A percentile compares a stretch with the other conserved stretches of the same genome.
Conservation (phyloP, 1,140 invertebrate species). For the Archivesica marissinica region DNA sequence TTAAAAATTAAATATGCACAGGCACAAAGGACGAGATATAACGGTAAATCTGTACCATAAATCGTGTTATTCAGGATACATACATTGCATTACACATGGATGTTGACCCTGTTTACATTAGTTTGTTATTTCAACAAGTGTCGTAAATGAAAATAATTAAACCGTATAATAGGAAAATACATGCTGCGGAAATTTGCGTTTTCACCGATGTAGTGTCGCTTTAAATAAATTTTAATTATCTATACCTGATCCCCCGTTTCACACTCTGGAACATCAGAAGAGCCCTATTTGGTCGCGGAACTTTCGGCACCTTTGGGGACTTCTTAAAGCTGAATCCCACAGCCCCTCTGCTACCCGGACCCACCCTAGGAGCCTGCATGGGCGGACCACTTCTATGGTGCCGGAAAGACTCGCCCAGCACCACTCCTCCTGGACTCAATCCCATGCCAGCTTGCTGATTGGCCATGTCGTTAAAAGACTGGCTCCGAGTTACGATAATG, state of each 20-base stretch:
- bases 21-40: no score
- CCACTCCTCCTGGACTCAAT: conserved; percentile 65
- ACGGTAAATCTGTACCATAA: no score
- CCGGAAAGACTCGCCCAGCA: conserved; percentile 76
- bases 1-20: no score
- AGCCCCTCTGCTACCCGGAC: conserved; percentile 38
- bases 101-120: no score
- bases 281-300: conserved; percentile 82
- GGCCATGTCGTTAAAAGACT: conserved; percentile 79
- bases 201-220: no score
- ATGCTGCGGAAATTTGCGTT: no score
- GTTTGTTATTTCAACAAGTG: no score
- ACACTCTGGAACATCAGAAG: conserved; percentile 83
- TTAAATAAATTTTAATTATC: no score
- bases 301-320: conserved; percentile 82
- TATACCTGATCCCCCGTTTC: conserved; percentile 81
- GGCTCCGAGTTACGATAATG: conserved; percentile 73
- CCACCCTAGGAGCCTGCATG: conserved; percentile 51
- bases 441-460: conserved; percentile 33
- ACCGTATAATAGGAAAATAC: no score
- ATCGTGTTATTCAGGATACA: no score
- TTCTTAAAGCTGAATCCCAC: conserved; percentile 70
- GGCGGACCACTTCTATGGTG: conserved; percentile 59
- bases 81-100: no score
- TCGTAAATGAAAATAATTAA: no score